Evolutionary conservation across 2,888 invertebrate genomes (phyloP).

Genomic region (Tubulanus polymorphus): DNA sequence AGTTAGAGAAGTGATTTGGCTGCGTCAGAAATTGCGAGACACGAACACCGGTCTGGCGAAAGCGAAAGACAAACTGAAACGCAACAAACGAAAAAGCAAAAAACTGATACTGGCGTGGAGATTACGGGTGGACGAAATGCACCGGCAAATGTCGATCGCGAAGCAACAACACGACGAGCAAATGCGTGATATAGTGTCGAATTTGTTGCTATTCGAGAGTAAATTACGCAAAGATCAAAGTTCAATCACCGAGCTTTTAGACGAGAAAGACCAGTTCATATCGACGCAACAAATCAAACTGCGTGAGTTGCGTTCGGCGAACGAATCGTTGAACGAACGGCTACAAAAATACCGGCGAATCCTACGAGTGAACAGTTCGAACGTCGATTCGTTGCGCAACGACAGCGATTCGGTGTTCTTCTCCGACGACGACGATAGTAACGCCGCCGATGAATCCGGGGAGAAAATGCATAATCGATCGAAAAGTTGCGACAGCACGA

Average conservation of each 20-base stretch:
- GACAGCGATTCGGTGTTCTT: too few species aligned
- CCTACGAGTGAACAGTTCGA: too few species aligned
- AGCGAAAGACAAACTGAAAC: not conserved
- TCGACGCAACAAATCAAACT: conserved; percentile 28
- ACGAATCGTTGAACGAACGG: conserved; percentile 22
- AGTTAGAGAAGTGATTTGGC: not conserved
- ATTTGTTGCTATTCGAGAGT: conserved; percentile 33
- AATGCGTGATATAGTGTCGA: conserved; percentile 30
- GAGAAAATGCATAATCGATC: too few species aligned
- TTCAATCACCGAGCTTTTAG: conserved; percentile 24
- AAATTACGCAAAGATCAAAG: conserved; percentile 31
- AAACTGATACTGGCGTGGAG: not conserved
- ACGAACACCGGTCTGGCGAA: not conserved
- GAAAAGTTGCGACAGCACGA: too few species aligned
- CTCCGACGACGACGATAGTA: too few species aligned
- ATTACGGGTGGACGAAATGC: not conserved
- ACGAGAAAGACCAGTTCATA: conserved; percentile 30
- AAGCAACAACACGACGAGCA: conserved; percentile 27
- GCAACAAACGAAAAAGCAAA: not conserved
- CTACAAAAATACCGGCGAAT: too few species aligned
- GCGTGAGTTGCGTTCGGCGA: conserved; percentile 27
- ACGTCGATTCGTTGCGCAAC: too few species aligned
- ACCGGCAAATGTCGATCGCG: not conserved
- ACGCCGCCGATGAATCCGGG: too few species aligned
- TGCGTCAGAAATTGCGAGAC: not conserved